Percentiles rank a stretch among this genome's conserved stretches.
phyloP scores from a whole-genome alignment of 2,888 invertebrate species.

The Campopleginae sp. region DNA sequence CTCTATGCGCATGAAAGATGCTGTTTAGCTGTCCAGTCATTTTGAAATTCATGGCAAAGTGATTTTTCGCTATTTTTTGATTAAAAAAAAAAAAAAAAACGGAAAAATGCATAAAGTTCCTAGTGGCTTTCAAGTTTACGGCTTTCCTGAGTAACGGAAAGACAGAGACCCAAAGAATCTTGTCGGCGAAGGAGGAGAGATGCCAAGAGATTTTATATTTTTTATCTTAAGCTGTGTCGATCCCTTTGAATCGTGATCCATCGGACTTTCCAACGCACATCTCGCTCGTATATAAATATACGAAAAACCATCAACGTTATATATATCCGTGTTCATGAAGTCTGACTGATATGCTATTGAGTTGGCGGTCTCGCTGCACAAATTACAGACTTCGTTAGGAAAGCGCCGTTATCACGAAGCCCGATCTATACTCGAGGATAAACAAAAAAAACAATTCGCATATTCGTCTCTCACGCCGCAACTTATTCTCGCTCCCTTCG shows the following conservation, averaged over 20 bases:
- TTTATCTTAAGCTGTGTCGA: conserved; percentile 67
- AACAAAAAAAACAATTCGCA: conserved; percentile 78
- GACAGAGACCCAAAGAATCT: neutral
- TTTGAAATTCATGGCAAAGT: neutral
- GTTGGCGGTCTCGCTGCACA: conserved; percentile 71
- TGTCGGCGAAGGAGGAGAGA: neutral
- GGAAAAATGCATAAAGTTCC: conserved; percentile 37
- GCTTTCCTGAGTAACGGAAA: neutral
- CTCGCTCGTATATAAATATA: conserved; percentile 45
- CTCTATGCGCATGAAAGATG: neutral
- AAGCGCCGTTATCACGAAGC: conserved; percentile 78
- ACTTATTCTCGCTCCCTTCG: conserved; percentile 70
- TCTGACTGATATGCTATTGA: conserved; percentile 61
- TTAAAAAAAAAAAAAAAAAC: conserved; percentile 10
- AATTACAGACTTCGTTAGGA: conserved; percentile 82
- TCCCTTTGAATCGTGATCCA: conserved; percentile 78
- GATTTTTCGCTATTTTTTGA: neutral
- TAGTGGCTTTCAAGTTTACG: conserved; percentile 20
- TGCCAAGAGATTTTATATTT: neutral
- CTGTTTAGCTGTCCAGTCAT: neutral
- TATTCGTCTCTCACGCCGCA: conserved; percentile 77
- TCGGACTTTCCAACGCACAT: conserved; percentile 71
- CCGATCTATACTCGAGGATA: conserved; percentile 76
- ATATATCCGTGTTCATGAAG: conserved; percentile 41
- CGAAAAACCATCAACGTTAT: conserved; percentile 24